These are phyloP conservation scores for Napeogenes inachia DNA, from an alignment of 2,888 invertebrate species.

Conservation along the genomic window DNA sequence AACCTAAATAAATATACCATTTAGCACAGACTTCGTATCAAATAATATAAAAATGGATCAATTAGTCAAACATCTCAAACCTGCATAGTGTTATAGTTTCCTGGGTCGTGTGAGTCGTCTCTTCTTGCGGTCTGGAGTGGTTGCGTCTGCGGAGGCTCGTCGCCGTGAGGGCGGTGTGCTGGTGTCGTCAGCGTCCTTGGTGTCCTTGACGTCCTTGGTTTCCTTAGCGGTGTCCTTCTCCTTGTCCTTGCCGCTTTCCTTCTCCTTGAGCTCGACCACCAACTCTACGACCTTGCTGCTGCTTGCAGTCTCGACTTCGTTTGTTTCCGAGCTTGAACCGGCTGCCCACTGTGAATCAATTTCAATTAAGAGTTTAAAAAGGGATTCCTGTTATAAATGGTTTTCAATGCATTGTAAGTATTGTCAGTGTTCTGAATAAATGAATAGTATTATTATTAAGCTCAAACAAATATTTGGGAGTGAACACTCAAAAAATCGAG, in stretches of 20 bases:
- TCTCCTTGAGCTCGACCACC: constrained; percentile 33
- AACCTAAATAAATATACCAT: too few relatives aligned
- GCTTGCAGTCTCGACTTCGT: constrained; percentile 35
- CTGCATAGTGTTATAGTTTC: constrained; percentile 51
- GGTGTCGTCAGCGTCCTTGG: constrained; percentile 27
- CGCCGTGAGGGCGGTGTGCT: constrained; percentile 55
- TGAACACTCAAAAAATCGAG: too few relatives aligned
- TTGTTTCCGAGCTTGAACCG: constrained; percentile 46
- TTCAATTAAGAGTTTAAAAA: too few relatives aligned
- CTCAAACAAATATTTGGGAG: too few relatives aligned
- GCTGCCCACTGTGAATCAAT: constrained; percentile 54
- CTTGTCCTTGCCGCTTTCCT: constrained; percentile 35
- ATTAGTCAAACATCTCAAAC: too few relatives aligned
- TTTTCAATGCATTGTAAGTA: too few relatives aligned
- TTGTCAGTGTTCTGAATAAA: too few relatives aligned
- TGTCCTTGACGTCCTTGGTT: constrained; percentile 35
- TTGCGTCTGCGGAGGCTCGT: constrained; percentile 56
- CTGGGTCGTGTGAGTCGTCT: constrained; percentile 69
- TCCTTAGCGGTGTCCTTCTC: constrained; percentile 31
- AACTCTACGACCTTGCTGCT: constrained; percentile 37
- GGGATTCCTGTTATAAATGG: too few relatives aligned
- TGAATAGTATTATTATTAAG: too few relatives aligned
- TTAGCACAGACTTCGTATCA: too few relatives aligned
- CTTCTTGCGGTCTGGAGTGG: constrained; percentile 69
- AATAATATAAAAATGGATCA: too few relatives aligned